Evolutionary conservation across 2,113 vertebrate genomes (phyloP), one percentile per base, ranked within the genome.

Genomic region (Percina caprodes): DNA sequence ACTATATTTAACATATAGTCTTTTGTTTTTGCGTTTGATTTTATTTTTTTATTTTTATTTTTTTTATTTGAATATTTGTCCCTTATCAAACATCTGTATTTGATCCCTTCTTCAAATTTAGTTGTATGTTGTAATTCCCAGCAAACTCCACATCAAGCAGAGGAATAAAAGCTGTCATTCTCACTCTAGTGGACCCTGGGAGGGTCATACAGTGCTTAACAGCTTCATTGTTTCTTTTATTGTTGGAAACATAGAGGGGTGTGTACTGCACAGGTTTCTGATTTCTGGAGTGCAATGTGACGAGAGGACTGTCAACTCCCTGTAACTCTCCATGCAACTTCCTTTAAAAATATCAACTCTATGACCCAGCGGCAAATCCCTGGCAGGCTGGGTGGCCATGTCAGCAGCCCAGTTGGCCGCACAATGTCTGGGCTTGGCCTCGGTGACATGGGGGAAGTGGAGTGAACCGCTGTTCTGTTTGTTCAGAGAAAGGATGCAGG

Each of bases 331-430:
- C 67, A 68, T 71, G 91, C 80, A 90, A 82, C 86, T 93, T 92
- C 91, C 91, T 89, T 93, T 77, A 78, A 89, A 88, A 92, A 94
- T 86, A 91, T 90, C 88, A 91, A 86, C 88, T 84, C 84, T 33
- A 0, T 88, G 90, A 91, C 92, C 91, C 55, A n/a, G 84, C 71
- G 9, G 83, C 88, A 84, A 89, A 88, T 79, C 84, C 85, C 89
- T 82, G 65, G 85, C 77, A 76, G 75, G 65, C 65, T 79, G 65
- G 89, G 87, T 87, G 86, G 80, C 71, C 79, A 21, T 78, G 88
- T 87, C 86, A 70, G 80, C 82, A 60, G 82, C 82, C 60, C 42
- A 39, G 78, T 11, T 24, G 69, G 86, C 80, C 86, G 52, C 86
- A 92, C 90, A 92, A 88, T 88, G 88, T 91, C 90, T 89, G 85